phyloP scores from a whole-genome alignment of 1,140 invertebrate genomes.

The Drosophila nigrodunni region DNA sequence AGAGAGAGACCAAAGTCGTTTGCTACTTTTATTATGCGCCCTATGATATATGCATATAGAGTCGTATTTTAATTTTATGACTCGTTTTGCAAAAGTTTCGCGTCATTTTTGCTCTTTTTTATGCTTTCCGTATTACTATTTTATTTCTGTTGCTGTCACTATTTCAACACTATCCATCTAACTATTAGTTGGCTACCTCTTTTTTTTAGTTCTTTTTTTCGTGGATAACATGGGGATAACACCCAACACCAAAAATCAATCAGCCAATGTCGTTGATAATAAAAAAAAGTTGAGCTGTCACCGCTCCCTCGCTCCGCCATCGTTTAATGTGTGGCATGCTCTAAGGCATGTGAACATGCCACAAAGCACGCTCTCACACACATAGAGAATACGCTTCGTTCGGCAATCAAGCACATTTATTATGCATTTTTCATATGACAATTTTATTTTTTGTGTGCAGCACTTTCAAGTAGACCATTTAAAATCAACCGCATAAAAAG shows the following conservation, averaged over 20 bases:
- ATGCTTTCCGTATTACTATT: constrained; percentile 25
- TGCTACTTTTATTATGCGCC: constrained; percentile 25
- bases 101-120: constrained; percentile 7
- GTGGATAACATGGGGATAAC: constrained; percentile 28
- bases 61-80: constrained; percentile 42
- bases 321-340: constrained; percentile 30
- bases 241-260: constrained; percentile 64
- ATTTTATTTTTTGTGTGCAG: constrained; percentile 45
- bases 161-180: constrained; percentile 33
- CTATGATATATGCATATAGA: constrained; percentile 17
- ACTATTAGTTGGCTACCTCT: constrained; percentile 22
- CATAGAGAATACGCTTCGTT: constrained; percentile 25
- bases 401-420: constrained; percentile 77
- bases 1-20: constrained; percentile 5
- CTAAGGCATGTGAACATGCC: constrained; percentile 59
- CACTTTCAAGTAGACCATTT: constrained; percentile 66
- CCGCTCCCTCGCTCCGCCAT: not conserved
- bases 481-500: constrained; percentile 78
- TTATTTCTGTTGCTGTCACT: constrained; percentile 33
- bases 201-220: constrained; percentile 2
- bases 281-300: constrained; percentile 28
- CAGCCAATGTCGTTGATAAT: constrained; percentile 51
- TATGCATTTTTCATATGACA: constrained; percentile 82
- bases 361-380: constrained; percentile 27
- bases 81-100: constrained; percentile 5